These are phyloP conservation scores for Acanthosepion esculentum DNA, from an alignment of 2,888 invertebrate species.

Conservation along the genomic window DNA sequence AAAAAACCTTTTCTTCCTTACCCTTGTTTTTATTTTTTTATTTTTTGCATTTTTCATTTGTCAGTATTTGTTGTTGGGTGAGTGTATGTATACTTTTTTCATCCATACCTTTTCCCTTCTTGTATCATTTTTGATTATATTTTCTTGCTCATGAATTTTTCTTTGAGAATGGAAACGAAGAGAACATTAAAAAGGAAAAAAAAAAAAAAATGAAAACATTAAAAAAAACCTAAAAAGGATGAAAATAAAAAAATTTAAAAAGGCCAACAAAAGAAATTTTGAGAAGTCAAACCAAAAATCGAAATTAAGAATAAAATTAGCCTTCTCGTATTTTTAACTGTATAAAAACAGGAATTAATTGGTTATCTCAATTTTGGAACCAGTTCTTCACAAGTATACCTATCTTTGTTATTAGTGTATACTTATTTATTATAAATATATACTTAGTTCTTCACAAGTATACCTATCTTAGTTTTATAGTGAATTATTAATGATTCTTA, in stretches of 20 bases:
- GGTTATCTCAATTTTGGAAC: no score
- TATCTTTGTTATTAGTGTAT: no score
- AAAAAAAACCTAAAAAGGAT: background rate
- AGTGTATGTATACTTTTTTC: background rate
- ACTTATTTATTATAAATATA: no score
- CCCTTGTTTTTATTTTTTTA: background rate
- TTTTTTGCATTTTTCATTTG: background rate
- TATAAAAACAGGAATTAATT: no score
- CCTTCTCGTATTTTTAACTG: no score
- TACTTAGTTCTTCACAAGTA: no score
- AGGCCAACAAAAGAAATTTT: no score
- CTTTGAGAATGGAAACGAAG: background rate
- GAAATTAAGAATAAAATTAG: background rate
- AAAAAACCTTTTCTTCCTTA: background rate
- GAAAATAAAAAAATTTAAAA: no score
- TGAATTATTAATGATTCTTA: no score
- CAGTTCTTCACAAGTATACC: no score
- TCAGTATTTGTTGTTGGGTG: background rate
- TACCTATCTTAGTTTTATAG: no score
- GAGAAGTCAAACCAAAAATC: no score
- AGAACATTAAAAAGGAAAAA: background rate
- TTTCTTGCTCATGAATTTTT: background rate
- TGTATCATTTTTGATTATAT: background rate
- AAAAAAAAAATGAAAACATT: background rate
- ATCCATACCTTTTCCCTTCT: background rate